Base-by-base conservation (phyloP, 2,113 vertebrate species). In the Arothron firmamentum region DNA sequence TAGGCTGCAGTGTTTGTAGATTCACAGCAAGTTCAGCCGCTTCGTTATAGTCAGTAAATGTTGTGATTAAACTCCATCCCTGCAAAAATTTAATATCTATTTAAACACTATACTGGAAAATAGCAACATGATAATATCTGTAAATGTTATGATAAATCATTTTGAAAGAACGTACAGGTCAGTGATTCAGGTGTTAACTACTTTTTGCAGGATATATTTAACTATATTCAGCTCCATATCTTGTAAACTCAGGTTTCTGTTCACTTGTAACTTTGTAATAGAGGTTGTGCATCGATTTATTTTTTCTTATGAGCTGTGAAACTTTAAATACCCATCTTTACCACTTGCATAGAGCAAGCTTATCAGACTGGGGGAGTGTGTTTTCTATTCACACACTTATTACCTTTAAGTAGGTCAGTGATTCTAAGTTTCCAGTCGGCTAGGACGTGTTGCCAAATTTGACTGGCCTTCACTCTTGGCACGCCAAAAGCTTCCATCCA, bases 361-460 rank as follows among this genome's bases (percentile, higher is more conserved):
- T 52, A n/a, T 18, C 18, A 46, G 61, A 21, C 7, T 57, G 45
- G 31, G 10, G 28, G 51, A 43, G 51, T 18, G 51, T 58, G 62
- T 62, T 59, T 47, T 62, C 48, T 70, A 13, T 55, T 38, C 6
- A 46, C 42, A 41, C 34, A 58, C 56, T 49, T 58, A 34, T 62
- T 64, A 62, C 19, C 9, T 15, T 28, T n/a, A 70, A 78, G 64
- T 74, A 3, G 72, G 67, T 59, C 74, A 64, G 31, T 59, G 68
- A 66, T 63, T 69, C 57, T 61, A 42, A 51, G 60, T 75, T 68
- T 65, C 57, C 50, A 52, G 66, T 70, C 25, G 23, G 54, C 56
- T 62, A 57, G 21, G 48, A 55, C 3, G 9, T 1, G 43, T 59
- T 48, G 54, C 54, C 48, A 52, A n/a, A 57, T 78, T 68, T 58